These are phyloP conservation scores for Montipora sp. DNA, from an alignment of 64 coral and sea anemone species.

Conservation along the genomic window DNA sequence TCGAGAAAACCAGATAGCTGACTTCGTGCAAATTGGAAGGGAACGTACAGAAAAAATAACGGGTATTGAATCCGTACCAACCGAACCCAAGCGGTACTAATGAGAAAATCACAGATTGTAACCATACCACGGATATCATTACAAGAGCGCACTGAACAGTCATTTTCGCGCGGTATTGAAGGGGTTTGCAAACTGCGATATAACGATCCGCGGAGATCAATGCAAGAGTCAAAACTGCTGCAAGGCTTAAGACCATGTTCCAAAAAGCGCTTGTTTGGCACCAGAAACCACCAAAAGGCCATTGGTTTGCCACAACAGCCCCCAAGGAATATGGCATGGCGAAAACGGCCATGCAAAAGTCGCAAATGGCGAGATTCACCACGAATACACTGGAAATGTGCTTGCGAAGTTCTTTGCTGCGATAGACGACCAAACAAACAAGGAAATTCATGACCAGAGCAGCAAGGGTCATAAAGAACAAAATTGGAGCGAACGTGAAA, in stretches of 20 bases:
- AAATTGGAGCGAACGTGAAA: constrained; percentile 55
- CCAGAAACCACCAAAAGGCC: constrained; percentile 85
- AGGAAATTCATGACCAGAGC: constrained; percentile 96
- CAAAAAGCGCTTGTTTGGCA: constrained; percentile 91
- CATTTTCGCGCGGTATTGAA: constrained; percentile 98
- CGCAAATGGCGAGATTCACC: constrained; percentile 93
- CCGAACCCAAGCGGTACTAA: constrained; percentile 70
- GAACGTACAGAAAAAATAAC: constrained; percentile 96
- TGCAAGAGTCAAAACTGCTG: constrained; percentile 89
- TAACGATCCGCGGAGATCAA: constrained; percentile 94
- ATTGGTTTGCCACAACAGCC: constrained; percentile 68
- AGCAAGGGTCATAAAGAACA: constrained; percentile 88
- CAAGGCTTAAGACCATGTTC: constrained; percentile 86
- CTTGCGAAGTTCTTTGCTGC: constrained; percentile 80
- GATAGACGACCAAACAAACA: constrained; percentile 93
- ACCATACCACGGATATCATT: constrained; percentile 88
- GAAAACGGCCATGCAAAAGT: constrained; percentile 92
- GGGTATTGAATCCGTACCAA: constrained; percentile 84
- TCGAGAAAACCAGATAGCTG: constrained; percentile 67
- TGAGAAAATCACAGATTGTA: constrained; percentile 85
- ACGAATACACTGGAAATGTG: constrained; percentile 98
- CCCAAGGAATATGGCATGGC: constrained; percentile 96
- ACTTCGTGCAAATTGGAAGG: constrained; percentile 60
- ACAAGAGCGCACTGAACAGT: constrained; percentile 83
- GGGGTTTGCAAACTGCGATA: constrained; percentile 92